Evolutionary conservation across 2,888 invertebrate genomes (phyloP).

Genomic region (Timema cristinae): DNA sequence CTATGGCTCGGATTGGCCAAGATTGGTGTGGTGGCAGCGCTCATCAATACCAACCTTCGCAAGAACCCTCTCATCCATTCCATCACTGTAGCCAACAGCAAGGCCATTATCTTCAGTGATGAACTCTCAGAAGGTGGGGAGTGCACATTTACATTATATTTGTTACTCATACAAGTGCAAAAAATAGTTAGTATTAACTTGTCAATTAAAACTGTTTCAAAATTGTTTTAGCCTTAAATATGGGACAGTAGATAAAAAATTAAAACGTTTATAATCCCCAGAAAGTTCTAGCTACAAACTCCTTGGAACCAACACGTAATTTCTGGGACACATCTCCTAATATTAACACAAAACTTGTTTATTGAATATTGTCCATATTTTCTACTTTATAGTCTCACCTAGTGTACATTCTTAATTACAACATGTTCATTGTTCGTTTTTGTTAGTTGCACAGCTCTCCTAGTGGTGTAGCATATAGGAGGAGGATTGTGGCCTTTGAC

Average conservation of each 20-base stretch:
- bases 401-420: too few species aligned
- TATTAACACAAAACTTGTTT: too few species aligned
- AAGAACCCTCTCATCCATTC: constrained; percentile 52
- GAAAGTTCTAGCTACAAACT: too few species aligned
- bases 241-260: not conserved
- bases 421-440: too few species aligned
- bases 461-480: too few species aligned
- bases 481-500: too few species aligned
- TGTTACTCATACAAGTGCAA: too few species aligned
- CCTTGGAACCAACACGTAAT: not conserved
- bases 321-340: not conserved
- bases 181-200: too few species aligned
- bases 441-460: too few species aligned
- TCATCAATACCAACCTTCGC: constrained; percentile 57
- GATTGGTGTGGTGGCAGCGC: constrained; percentile 48
- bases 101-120: constrained; percentile 50
- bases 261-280: too few species aligned
- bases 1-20: constrained; percentile 60
- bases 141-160: not conserved
- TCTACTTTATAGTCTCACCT: too few species aligned
- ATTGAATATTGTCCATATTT: too few species aligned
- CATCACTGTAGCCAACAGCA: constrained; percentile 49
- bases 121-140: constrained; percentile 43
- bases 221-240: not conserved
- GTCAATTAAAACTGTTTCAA: not conserved